Evolutionary conservation across 2,113 vertebrate species (phyloP).

Genomic region (Riparia riparia): DNA sequence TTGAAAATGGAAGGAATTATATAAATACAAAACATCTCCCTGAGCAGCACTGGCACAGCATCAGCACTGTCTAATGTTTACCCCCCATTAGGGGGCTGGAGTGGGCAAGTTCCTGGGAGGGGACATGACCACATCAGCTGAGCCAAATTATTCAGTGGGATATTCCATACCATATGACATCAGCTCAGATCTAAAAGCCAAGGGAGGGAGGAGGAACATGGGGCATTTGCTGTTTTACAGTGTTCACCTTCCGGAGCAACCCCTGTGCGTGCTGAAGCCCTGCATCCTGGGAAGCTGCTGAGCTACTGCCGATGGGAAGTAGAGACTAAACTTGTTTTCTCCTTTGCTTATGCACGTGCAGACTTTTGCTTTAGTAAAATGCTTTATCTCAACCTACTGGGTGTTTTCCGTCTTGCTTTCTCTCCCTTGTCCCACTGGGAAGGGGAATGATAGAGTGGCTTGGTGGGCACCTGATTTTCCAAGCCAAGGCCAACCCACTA

Average conservation of each 20-base stretch:
- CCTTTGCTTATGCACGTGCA: neutral
- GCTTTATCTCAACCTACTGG: neutral
- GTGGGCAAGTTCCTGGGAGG: neutral
- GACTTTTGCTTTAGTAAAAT: neutral
- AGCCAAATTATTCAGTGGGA: neutral
- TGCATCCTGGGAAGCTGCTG: neutral
- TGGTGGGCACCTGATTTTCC: neutral
- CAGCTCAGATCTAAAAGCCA: neutral
- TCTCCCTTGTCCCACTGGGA: neutral
- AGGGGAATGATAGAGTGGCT: neutral
- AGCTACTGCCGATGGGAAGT: neutral
- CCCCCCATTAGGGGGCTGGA: neutral
- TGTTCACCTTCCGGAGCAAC: neutral
- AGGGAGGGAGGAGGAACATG: neutral
- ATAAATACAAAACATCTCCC: neutral
- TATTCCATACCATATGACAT: neutral
- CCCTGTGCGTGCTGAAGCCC: neutral
- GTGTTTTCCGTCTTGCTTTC: neutral
- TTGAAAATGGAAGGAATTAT: neutral
- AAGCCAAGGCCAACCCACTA: neutral
- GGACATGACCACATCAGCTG: neutral
- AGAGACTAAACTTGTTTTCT: neutral
- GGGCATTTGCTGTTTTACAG: fast-evolving
- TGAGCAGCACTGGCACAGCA: neutral
- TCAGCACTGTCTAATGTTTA: neutral